phyloP scores from a whole-genome alignment of 2,113 vertebrate species.

The Dolichotis patagonum region DNA sequence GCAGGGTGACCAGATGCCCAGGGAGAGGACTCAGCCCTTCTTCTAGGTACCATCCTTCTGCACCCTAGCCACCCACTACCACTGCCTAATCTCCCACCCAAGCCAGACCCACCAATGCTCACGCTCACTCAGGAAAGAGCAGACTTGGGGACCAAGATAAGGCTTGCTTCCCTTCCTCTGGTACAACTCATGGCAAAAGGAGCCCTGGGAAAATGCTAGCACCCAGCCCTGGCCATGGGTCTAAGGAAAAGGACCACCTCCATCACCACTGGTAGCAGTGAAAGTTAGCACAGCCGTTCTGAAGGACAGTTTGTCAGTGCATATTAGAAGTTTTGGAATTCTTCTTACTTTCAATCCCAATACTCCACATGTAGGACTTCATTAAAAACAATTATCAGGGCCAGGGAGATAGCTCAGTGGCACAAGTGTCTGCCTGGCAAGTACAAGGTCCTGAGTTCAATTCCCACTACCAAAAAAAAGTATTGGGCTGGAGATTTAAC shows the following conservation, averaged over 20 bases:
- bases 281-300: not conserved
- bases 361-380: conserved; percentile 21
- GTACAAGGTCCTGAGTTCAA: no score
- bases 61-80: not conserved
- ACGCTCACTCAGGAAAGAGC: not conserved
- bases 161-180: not conserved
- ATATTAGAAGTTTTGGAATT: not conserved
- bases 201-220: not conserved
- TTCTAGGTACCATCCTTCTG: not conserved
- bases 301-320: not conserved
- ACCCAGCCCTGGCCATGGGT: not conserved
- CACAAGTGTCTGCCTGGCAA: no score
- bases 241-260: not conserved
- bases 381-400: not conserved
- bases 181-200: not conserved
- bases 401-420: no score
- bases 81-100: not conserved
- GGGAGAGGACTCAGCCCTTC: not conserved
- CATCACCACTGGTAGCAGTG: fast-evolving
- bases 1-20: not conserved
- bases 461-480: no score
- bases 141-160: not conserved
- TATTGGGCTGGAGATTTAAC: no score
- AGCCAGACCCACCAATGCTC: not conserved
- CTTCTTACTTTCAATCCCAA: conserved; percentile 6